Evolutionary conservation across 2,113 vertebrate species (phyloP).

Genomic region (Pygoscelis adeliae): DNA sequence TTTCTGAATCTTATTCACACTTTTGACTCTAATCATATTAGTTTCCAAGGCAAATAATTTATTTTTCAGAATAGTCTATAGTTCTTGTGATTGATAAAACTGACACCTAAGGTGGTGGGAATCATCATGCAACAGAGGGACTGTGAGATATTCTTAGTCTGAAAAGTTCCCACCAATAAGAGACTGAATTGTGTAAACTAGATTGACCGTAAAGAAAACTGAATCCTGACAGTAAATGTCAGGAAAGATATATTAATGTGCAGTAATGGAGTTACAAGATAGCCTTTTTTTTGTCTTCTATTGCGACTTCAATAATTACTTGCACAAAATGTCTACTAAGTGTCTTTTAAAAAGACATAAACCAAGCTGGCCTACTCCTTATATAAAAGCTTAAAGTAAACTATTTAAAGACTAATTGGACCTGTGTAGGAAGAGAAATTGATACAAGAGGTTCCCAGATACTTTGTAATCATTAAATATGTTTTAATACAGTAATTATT

Average conservation of each 20-base stretch:
- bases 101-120: neutral
- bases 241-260: conserved; percentile 13
- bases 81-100: neutral
- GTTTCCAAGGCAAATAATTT: conserved; percentile 2
- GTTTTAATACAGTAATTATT: neutral
- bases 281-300: neutral
- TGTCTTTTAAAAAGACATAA: conserved; percentile 7
- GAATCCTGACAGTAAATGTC: conserved; percentile 54
- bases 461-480: neutral
- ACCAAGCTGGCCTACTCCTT: neutral
- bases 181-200: conserved; percentile 17
- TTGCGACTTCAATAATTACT: conserved; percentile 28
- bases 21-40: neutral
- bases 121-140: conserved; percentile 6
- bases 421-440: neutral
- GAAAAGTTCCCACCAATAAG: neutral
- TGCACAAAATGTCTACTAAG: neutral
- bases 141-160: neutral
- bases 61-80: neutral
- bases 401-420: conserved; percentile 31
- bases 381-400: neutral
- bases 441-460: neutral
- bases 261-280: neutral
- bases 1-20: neutral
- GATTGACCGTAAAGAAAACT: conserved; percentile 37